Base-by-base conservation (phyloP, 35 echinoderm and acorn worm genomes). In the Heliocidaris tuberculata region DNA sequence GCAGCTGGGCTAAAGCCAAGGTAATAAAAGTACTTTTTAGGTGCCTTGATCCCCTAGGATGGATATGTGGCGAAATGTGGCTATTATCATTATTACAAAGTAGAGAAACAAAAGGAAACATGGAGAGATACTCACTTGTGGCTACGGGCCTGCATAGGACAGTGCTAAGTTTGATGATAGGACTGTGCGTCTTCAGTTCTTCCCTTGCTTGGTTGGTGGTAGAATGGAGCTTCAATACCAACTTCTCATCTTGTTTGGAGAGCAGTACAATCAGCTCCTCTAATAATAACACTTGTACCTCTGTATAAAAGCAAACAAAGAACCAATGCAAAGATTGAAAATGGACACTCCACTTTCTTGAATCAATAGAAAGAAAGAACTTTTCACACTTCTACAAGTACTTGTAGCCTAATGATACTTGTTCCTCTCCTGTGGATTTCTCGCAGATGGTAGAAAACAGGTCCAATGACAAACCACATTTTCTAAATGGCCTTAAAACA, bases 151-250 rank as follows among this genome's bases (percentile, higher is more conserved):
- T 94, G 88, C 96, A 99, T 50, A 99, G 91, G 31, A 97, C 94
- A 60, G 94, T 97, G 70, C 93, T 96, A 31, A 99, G 95, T 32
- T 93, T 96, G 48, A 99, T 97, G 60, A 99, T 97, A 30, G 98
- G 98, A 90, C 98, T 99, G 92, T 99, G 98, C 9, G 98, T 99
- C 70, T 97, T 99, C 85, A 95, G 65, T 31, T 95, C 87, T 21
- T 97, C 94, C 48, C 86, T 50, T 2, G 49, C 60, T 87, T 95
- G 95, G 10, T 94, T 96, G 30, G 96, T 96, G 24, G 97, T 99
- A 85, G 94, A 96, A 93, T 97, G 97, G 86, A 87, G 97, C 88
- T 99, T 99, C 16, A 99, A 89, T 4, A 99, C 86, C 70, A 96
- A 60, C 90, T 96, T 94, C 16, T 99, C 97, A 93, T 99, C 98